Evolutionary conservation across 2,888 invertebrate species (phyloP).

Genomic region (Priocnemis perturbator): DNA sequence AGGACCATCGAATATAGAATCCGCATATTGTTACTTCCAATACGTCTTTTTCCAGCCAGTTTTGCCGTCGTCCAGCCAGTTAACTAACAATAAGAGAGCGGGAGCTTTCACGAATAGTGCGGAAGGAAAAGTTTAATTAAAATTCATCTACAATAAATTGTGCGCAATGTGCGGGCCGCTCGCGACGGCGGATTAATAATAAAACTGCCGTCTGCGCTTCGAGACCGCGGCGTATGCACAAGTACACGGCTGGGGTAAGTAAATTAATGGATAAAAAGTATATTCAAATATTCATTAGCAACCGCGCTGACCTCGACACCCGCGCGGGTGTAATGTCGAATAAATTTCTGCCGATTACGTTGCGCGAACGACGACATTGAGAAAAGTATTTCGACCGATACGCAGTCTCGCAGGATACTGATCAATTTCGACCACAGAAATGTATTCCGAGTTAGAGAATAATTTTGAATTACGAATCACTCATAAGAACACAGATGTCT

Average conservation of each 20-base stretch:
- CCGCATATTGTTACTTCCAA: too few relatives aligned
- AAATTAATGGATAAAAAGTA: constrained; percentile 38
- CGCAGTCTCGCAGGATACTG: too few relatives aligned
- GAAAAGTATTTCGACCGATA: too few relatives aligned
- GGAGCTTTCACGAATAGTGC: constrained; percentile 9
- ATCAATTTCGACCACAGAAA: too few relatives aligned
- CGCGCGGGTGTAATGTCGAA: constrained; percentile 30
- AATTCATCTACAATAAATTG: constrained; percentile 40
- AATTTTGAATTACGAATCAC: too few relatives aligned
- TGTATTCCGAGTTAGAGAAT: too few relatives aligned
- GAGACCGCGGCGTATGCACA: constrained; percentile 1
- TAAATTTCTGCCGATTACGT: constrained; percentile 22
- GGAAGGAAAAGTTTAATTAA: constrained; percentile 28
- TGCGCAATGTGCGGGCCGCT: constrained; percentile 10
- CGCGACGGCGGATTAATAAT: constrained; percentile 45
- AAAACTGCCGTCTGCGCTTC: constrained; percentile 22
- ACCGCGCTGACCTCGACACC: not conserved
- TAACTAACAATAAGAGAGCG: not conserved
- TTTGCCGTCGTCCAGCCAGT: too few relatives aligned
- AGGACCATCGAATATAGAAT: too few relatives aligned
- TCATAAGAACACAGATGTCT: too few relatives aligned
- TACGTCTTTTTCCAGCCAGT: too few relatives aligned
- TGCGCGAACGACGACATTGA: too few relatives aligned
- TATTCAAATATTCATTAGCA: constrained; percentile 46
- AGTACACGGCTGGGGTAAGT: not conserved